Conservation (phyloP, 2,113 vertebrate species). For the Globicephala melas region DNA sequence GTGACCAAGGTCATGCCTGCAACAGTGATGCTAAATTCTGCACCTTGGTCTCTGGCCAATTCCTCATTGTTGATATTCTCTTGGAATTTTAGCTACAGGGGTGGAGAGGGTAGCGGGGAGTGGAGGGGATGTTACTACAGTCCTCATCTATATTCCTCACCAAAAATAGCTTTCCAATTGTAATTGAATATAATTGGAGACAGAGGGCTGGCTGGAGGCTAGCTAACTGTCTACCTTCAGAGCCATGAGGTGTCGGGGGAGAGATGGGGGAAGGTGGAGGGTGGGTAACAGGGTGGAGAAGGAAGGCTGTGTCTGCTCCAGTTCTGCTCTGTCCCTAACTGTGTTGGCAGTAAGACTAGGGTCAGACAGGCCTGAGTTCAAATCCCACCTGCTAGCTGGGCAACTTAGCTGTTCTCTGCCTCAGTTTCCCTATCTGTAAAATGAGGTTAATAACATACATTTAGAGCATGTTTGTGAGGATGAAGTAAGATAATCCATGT, state of each 20-base stretch:
- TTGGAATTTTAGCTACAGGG: background rate
- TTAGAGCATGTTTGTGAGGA: background rate
- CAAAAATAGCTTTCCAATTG: background rate
- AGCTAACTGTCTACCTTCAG: background rate
- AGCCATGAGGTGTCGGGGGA: background rate
- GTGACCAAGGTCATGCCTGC: background rate
- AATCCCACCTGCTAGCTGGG: background rate
- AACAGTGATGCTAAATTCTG: background rate
- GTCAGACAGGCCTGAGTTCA: background rate
- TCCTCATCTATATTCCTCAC: background rate
- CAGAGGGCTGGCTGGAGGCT: background rate
- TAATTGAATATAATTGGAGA: background rate
- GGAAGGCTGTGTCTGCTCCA: background rate
- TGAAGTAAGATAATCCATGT: rapidly evolving
- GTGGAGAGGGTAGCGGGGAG: background rate
- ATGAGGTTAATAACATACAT: background rate
- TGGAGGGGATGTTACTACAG: background rate
- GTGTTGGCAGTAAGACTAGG: background rate
- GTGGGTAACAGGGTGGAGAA: background rate
- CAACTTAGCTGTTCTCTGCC: background rate
- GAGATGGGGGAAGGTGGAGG: background rate
- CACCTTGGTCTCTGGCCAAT: background rate
- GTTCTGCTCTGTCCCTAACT: background rate
- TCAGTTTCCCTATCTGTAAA: background rate
- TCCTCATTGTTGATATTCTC: conserved; percentile 22